phyloP scores from a whole-genome alignment of 2,113 vertebrate genomes.

The Thamnophis sirtalis region DNA sequence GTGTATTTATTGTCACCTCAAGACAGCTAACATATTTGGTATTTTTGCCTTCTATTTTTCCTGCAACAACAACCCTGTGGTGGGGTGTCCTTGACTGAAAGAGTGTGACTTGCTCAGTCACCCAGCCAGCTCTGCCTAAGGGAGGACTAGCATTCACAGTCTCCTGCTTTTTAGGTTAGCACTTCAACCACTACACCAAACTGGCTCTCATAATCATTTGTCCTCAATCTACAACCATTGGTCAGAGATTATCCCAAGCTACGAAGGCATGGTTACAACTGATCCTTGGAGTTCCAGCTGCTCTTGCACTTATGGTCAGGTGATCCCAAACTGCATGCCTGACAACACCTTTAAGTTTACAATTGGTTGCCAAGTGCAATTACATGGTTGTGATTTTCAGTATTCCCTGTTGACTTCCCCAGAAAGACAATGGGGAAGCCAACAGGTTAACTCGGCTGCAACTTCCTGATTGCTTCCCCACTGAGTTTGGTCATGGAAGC shows the following conservation, averaged over 20 bases:
- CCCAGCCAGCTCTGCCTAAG: background rate
- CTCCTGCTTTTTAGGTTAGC: background rate
- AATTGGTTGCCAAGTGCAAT: background rate
- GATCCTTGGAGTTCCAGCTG: background rate
- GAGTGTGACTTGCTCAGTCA: background rate
- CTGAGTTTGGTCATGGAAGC: background rate
- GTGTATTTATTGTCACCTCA: background rate
- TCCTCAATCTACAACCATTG: background rate
- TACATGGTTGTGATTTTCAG: background rate
- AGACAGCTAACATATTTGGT: background rate
- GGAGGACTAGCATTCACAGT: background rate
- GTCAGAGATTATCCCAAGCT: background rate
- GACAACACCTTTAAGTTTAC: background rate
- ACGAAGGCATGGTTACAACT: background rate
- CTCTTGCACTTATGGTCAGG: background rate
- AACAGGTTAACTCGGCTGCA: background rate
- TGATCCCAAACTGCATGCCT: background rate
- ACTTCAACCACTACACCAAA: background rate
- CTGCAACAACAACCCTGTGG: background rate
- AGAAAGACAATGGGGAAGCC: background rate
- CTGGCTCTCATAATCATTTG: background rate
- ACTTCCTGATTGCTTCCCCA: background rate
- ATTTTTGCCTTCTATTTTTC: background rate
- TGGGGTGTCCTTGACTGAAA: background rate
- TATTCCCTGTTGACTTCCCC: background rate